Evolutionary conservation across 2,113 vertebrate genomes (phyloP).

Genomic region (Pluvianellus socialis): DNA sequence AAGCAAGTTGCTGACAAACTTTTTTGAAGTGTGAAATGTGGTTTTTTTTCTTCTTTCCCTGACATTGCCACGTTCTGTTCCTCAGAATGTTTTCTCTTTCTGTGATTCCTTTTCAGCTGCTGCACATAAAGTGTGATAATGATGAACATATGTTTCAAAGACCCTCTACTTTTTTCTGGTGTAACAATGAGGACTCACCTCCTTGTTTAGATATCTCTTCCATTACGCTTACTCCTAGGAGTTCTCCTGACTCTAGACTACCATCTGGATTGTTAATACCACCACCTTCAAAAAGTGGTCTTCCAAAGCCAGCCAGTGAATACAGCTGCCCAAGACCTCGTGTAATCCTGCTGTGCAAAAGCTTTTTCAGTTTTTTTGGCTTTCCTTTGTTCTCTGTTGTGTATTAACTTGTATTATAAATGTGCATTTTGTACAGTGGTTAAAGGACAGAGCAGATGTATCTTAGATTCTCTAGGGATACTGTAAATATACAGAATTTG

Average conservation of each 20-base stretch:
- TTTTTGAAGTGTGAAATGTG: neutral
- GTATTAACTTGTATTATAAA: slow-evolving; percentile 10
- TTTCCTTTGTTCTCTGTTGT: slow-evolving; percentile 8
- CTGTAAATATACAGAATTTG: neutral
- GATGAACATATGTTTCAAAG: slow-evolving; percentile 84
- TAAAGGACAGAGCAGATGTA: neutral
- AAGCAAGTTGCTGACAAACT: neutral
- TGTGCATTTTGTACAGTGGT: slow-evolving; percentile 64
- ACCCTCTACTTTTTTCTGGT: slow-evolving; percentile 88
- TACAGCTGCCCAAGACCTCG: slow-evolving; percentile 84
- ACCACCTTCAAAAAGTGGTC: slow-evolving; percentile 82
- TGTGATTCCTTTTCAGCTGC: slow-evolving; percentile 83
- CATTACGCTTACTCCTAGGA: slow-evolving; percentile 88
- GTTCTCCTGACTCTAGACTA: slow-evolving; percentile 86
- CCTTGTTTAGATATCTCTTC: slow-evolving; percentile 91
- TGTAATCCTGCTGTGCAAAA: slow-evolving; percentile 77
- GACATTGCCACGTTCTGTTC: neutral
- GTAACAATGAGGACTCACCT: slow-evolving; percentile 81
- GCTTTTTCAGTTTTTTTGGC: neutral
- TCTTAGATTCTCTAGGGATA: neutral
- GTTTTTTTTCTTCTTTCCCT: neutral
- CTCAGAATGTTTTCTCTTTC: slow-evolving; percentile 72
- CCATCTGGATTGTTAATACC: slow-evolving; percentile 84
- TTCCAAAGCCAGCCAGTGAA: slow-evolving; percentile 79
- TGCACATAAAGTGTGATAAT: slow-evolving; percentile 82